A percentile compares a stretch with the other conserved stretches of the same genome.
phyloP scores from a whole-genome alignment of 2,797 vertebrate species.

The Myotis vivesi region DNA sequence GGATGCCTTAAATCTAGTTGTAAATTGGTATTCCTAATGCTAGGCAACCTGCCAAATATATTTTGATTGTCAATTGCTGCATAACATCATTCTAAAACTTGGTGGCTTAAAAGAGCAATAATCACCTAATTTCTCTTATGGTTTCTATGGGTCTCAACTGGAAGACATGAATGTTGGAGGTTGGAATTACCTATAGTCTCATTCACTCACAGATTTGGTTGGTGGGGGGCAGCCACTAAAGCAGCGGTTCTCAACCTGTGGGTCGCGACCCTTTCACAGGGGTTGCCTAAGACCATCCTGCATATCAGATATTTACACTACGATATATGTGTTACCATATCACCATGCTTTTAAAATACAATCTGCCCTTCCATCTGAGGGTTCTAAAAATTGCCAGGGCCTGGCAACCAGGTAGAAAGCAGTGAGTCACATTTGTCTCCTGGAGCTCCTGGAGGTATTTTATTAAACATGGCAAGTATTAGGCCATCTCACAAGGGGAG shows the following conservation, averaged over 20 bases:
- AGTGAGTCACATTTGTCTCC: conserved; percentile 62
- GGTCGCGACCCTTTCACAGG: no score
- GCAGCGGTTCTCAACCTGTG: no score
- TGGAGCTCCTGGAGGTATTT: conserved; percentile 48
- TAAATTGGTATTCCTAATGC: background rate
- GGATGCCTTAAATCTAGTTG: background rate
- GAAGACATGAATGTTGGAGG: background rate
- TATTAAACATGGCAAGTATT: background rate
- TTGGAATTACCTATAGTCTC: background rate
- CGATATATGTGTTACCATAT: background rate
- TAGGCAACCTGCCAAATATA: background rate
- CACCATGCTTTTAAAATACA: conserved; percentile 17
- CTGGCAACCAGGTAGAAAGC: conserved; percentile 48
- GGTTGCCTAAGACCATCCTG: no score
- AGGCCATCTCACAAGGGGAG: background rate
- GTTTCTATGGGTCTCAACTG: background rate
- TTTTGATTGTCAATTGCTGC: background rate
- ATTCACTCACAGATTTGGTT: background rate
- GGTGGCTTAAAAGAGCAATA: background rate
- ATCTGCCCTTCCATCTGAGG: conserved; percentile 56
- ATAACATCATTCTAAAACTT: background rate
- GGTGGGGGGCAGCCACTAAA: background rate
- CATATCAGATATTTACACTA: no score
- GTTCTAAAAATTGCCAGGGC: conserved; percentile 56
- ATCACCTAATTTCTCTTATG: background rate